Evolutionary conservation across 1,140 invertebrate species (phyloP).

Genomic region (Pseudomyrmex pallidus): DNA sequence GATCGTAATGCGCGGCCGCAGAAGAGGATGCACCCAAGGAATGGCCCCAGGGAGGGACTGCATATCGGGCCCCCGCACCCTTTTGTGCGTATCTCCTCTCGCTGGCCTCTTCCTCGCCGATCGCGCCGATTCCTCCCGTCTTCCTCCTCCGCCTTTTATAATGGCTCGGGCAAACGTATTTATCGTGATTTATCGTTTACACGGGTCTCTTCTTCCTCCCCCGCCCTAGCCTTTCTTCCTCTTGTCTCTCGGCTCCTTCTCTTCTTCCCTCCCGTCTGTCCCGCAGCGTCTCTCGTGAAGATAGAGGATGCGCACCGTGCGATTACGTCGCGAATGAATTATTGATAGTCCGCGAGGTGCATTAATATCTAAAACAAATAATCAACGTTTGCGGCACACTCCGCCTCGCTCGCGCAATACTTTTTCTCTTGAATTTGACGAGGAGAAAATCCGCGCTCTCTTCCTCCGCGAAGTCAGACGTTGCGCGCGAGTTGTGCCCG

Average conservation of each 20-base stretch:
- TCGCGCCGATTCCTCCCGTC: conserved; percentile 64
- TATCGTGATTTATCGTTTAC: conserved; percentile 85
- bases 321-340: conserved; percentile 80
- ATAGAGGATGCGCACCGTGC: conserved; percentile 74
- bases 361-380: conserved; percentile 82
- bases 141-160: conserved; percentile 76
- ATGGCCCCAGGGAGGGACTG: conserved; percentile 76
- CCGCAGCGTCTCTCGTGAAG: conserved; percentile 59
- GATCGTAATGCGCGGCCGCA: conserved; percentile 81
- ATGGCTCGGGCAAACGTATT: conserved; percentile 82
- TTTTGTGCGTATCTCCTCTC: conserved; percentile 59
- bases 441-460: not conserved
- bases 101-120: conserved; percentile 45
- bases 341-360: conserved; percentile 77
- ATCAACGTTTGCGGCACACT: conserved; percentile 58
- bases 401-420: not conserved
- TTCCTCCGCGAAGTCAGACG: not conserved
- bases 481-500: not conserved
- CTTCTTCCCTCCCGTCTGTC: conserved; percentile 43
- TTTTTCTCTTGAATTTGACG: conserved; percentile 13
- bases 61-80: conserved; percentile 65
- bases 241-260: conserved; percentile 31
- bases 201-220: conserved; percentile 74
- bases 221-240: conserved; percentile 11
- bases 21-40: conserved; percentile 71